Evolutionary conservation across 2,113 vertebrate genomes (phyloP).

Genomic region (Lycocorax pyrrhopterus): DNA sequence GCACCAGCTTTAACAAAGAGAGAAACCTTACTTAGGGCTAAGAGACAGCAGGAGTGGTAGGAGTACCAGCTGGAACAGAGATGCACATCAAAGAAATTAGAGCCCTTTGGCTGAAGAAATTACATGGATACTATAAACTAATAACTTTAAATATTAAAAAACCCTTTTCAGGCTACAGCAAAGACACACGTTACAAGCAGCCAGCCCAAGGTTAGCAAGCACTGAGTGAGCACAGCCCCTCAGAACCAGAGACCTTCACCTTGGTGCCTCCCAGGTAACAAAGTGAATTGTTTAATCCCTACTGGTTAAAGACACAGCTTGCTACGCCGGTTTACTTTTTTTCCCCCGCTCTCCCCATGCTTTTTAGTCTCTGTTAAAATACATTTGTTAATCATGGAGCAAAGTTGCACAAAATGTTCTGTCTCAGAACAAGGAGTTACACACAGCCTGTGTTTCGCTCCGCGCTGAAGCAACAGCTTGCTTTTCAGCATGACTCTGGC

Average conservation of each 20-base stretch:
- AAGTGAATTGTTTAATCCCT: constrained; percentile 57
- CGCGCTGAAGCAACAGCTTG: constrained; percentile 52
- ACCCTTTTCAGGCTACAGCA: constrained; percentile 65
- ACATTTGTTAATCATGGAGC: constrained; percentile 28
- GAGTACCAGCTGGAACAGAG: constrained; percentile 67
- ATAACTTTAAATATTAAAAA: constrained; percentile 79
- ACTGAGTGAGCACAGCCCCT: constrained; percentile 26
- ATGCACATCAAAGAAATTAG: constrained; percentile 73
- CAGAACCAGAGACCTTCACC: constrained; percentile 42
- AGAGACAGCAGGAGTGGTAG: constrained; percentile 68
- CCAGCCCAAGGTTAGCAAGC: constrained; percentile 70
- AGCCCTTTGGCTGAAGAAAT: constrained; percentile 74
- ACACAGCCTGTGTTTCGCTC: not conserved
- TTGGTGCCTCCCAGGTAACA: constrained; percentile 55
- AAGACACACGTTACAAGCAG: constrained; percentile 57
- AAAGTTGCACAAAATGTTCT: constrained; percentile 64
- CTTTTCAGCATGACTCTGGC: constrained; percentile 61
- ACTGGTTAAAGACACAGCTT: constrained; percentile 48
- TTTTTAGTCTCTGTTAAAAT: constrained; percentile 14
- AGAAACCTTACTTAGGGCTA: constrained; percentile 70
- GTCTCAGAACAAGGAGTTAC: constrained; percentile 29
- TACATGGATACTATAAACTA: constrained; percentile 70
- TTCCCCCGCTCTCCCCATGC: not conserved
- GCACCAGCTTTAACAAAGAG: constrained; percentile 58
- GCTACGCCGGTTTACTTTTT: not conserved